phyloP scores from a whole-genome alignment of 92 coral and sea anemone genomes.

The Meandrina meandrites region DNA sequence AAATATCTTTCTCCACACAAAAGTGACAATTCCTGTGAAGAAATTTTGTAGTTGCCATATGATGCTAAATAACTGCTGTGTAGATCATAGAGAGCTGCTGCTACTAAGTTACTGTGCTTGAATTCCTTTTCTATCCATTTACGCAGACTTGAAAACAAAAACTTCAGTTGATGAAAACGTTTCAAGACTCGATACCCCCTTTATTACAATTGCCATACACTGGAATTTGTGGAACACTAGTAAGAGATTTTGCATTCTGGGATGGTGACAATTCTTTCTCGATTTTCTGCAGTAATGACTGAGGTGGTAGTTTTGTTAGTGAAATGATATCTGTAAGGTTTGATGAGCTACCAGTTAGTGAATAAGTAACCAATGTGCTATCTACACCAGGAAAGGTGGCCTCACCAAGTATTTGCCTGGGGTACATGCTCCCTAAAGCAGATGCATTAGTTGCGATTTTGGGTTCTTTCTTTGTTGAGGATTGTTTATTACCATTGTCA shows the following conservation, averaged over 20 bases:
- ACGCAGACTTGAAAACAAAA: conserved; percentile 33
- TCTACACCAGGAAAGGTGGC: conserved; percentile 33
- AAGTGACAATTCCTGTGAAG: conserved; percentile 20
- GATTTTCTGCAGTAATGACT: conserved; percentile 22
- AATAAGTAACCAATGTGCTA: neutral
- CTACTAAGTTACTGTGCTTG: neutral
- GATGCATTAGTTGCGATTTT: too few species aligned
- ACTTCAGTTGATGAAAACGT: conserved; percentile 41
- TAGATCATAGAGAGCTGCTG: conserved; percentile 26
- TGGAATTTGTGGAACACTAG: conserved; percentile 1
- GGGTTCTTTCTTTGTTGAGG: too few species aligned
- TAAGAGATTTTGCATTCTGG: neutral
- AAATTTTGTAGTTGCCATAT: neutral
- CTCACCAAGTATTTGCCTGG: conserved; percentile 22
- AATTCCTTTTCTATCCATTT: conserved; percentile 46
- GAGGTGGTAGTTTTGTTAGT: conserved; percentile 30
- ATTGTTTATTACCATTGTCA: too few species aligned
- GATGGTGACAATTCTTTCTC: conserved; percentile 14
- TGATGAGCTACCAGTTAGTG: neutral
- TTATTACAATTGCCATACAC: conserved; percentile 31
- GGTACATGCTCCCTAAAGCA: neutral
- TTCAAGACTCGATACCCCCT: conserved; percentile 33
- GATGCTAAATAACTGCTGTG: conserved; percentile 16
- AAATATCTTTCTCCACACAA: conserved; percentile 38
- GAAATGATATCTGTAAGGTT: conserved; percentile 7